Evolutionary conservation across 2,113 vertebrate species (phyloP), one percentile per base, ranked within the genome.

Genomic region (Enhydra lutris): DNA sequence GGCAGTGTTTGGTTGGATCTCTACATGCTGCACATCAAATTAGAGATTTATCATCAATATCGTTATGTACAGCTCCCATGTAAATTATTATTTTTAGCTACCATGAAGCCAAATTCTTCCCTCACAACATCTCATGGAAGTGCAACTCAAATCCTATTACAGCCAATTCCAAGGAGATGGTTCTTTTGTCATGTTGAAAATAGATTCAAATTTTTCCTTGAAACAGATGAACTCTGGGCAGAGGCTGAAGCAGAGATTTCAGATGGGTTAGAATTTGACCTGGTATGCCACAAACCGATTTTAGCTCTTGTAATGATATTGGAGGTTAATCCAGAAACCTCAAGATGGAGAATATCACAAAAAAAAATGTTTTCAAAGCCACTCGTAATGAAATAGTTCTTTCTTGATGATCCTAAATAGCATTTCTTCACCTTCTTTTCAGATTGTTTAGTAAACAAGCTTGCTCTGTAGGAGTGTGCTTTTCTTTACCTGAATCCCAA

Each of bases 401-500:
- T 96, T 42, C 34, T 90, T 29, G 67, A 15, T 91, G 21, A 74
- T 47, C 10, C 18, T 52, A n/a, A 92, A 67, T 67, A 91, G 36
- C 29, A 92, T 85, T 96, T 94, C 67, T 92, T 23, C 82, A 94
- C 61, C 59, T 59, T 85, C 89, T 89, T 91, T 92, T 92, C 23
- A 52, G 79, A 20, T 39, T 85, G 34, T 85, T 96, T 29, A 57
- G 73, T 82, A 94, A 95, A 85, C 13, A 95, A 93, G 12, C 31
- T 86, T 92, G 3, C 24, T 47, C 39, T 65, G 45, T 91, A 34
- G 59, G 50, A 91, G 85, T 95, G 59, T 92, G 18, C 79, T 96
- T 89, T 86, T 50, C 86, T 95, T 95, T 94, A 97, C 95, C 94
- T 97, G 95, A 97, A 97, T 96, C 20, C 31, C 61, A 89, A 96